Percentiles rank a stretch among this genome's conserved stretches.
Conservation (phyloP, 2,113 vertebrate genomes). For the Thunnus thynnus region DNA sequence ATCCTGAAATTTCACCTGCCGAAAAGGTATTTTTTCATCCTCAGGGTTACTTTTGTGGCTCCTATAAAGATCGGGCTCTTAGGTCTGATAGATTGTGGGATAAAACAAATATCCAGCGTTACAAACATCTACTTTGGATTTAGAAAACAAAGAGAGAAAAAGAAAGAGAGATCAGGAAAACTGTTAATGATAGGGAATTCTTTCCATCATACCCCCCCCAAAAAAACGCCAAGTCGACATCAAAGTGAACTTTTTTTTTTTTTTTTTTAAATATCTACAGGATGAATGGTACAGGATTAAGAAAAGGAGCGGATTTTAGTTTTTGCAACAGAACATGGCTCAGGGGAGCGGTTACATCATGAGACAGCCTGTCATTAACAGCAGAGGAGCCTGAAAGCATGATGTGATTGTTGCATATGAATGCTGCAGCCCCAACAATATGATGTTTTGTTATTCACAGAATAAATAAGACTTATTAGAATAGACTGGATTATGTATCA, state of each 20-base stretch:
- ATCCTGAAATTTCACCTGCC: no score
- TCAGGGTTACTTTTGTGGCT: no score
- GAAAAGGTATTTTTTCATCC: no score
- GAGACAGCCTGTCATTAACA: slow-evolving; percentile 14
- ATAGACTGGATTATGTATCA: slow-evolving; percentile 40
- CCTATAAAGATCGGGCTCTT: no score
- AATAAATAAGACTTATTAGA: slow-evolving; percentile 34
- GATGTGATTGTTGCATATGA: slow-evolving; percentile 1
- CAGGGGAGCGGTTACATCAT: slow-evolving; percentile 1
- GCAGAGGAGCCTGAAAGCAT: background rate
- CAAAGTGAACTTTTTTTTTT: slow-evolving; percentile 6
- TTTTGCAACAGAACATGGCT: background rate
- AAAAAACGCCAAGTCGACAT: background rate
- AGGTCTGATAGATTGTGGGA: no score
- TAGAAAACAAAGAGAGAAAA: background rate
- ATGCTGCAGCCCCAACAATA: background rate
- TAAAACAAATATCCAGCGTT: background rate
- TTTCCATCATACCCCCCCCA: background rate
- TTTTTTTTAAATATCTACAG: background rate
- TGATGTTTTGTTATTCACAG: slow-evolving; percentile 10
- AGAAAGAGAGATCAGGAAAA: background rate
- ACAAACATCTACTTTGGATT: background rate
- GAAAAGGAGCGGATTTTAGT: background rate
- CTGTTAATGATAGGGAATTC: background rate
- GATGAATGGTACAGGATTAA: background rate